Base-by-base conservation (phyloP, 2,888 invertebrate genomes). In the Abscondita cerata region DNA sequence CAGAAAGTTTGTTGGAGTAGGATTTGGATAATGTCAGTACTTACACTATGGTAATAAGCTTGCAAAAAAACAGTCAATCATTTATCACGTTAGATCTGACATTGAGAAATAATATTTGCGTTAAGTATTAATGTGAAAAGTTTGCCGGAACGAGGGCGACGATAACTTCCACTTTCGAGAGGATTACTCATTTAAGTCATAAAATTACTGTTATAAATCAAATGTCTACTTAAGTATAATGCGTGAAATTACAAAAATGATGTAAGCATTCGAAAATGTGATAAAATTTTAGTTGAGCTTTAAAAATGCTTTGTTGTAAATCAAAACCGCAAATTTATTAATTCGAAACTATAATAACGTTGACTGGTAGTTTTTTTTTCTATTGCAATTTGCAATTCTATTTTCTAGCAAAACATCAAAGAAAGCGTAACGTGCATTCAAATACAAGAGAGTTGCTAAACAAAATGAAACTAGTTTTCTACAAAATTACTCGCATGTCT, bases 61-160 rank as follows among this genome's bases (percentile, higher is more conserved):
- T n/a, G 25, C 4, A 44, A 11, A 8, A 11, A 18, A 44, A 44
- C 25, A 50, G 52, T 52, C 44, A 31, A 62, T 47, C 56, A 62
- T 56, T 62, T 62, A 52, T 62, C 61, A 62, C 52, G 56, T 62
- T 46, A 41, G 51, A 57, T 51, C 56, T 52, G 61, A 57, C 61
- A 62, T 48, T 62, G 61, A 62, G 44, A 56, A 57, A 62, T 56
- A 57, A 36, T 62, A 62, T 62, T 62, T 62, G 57, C 56, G 51
- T 56, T 61, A 56, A 34, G 61, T 57, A 56, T 62, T 62, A 62
- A 62, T 62, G 56, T 55, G 61, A 62, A 62, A 62, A 62, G 61
- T 62, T 62, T 59, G 59, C 50, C 20, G 53, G 56, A 34, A 46
- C 52, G 44, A 20, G 36, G 55, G 56, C 46, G 56, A 56, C 40